These are phyloP conservation scores for Ennomos quercinarius DNA, from an alignment of 2,888 invertebrate genomes.

Conservation along the genomic window DNA sequence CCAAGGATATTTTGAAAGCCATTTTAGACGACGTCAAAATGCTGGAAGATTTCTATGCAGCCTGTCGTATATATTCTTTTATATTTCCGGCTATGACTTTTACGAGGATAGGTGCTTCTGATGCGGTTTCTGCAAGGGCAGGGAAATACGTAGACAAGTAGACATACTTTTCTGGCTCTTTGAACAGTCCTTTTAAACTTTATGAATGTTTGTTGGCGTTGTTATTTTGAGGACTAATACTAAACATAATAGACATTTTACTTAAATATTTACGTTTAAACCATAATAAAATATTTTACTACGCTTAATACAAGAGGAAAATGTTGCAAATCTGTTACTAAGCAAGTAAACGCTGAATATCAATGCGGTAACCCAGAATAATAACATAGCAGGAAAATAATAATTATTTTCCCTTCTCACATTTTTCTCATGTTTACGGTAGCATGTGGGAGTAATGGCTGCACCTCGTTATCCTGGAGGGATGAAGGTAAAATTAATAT, in stretches of 20 bases:
- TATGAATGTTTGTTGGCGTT: no score
- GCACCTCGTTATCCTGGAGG: slow-evolving; percentile 60
- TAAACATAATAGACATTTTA: no score
- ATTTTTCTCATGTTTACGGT: slow-evolving; percentile 27
- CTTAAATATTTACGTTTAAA: no score
- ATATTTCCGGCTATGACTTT: slow-evolving; percentile 23
- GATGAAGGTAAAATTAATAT: slow-evolving; percentile 71
- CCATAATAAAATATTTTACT: no score
- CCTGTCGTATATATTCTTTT: slow-evolving; percentile 19
- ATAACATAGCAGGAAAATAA: slow-evolving; percentile 24
- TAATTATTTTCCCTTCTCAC: slow-evolving; percentile 21
- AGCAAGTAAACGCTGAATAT: background rate
- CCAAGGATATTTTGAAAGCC: slow-evolving; percentile 43
- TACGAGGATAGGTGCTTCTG: slow-evolving; percentile 6
- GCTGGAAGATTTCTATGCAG: slow-evolving; percentile 23
- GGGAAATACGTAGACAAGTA: no score
- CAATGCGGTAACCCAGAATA: background rate
- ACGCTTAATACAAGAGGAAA: no score
- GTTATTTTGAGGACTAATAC: no score
- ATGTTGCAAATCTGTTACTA: no score
- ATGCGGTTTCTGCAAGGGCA: slow-evolving; percentile 9
- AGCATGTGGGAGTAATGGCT: slow-evolving; percentile 58
- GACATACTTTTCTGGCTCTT: no score
- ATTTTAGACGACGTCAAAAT: slow-evolving; percentile 36
- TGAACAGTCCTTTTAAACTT: no score